Evolutionary conservation across 2,888 invertebrate genomes (phyloP).

Genomic region (Dolomedes plantarius): DNA sequence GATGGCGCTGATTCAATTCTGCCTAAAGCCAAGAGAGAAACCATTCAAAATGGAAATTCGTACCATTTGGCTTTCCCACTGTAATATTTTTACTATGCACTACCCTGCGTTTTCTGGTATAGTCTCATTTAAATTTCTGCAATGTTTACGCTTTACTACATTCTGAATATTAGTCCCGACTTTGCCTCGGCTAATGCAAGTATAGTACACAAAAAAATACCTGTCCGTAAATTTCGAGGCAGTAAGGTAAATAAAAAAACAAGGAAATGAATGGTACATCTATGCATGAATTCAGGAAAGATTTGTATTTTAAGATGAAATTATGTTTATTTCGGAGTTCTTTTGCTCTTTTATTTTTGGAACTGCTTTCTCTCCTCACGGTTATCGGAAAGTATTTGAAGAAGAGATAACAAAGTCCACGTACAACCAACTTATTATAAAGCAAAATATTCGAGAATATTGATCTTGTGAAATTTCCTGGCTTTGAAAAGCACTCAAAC

Average conservation of each 20-base stretch:
- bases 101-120: background rate
- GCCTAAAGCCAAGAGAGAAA: background rate
- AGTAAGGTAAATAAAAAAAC: conserved; percentile 10
- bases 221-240: background rate
- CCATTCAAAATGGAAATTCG: background rate
- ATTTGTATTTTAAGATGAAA: conserved; percentile 11
- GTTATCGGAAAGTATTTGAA: background rate
- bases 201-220: background rate
- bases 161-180: conserved; percentile 5
- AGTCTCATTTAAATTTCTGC: conserved; percentile 2
- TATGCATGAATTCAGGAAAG: conserved; percentile 18
- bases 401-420: background rate
- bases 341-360: background rate
- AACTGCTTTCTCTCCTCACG: background rate
- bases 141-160: conserved; percentile 12
- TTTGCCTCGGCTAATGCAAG: background rate
- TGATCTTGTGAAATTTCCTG: too few relatives aligned
- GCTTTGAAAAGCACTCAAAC: too few relatives aligned
- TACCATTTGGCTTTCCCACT: background rate
- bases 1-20: background rate
- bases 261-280: background rate
- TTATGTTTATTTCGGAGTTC: conserved; percentile 1
- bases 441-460: background rate
- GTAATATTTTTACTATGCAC: background rate
- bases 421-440: background rate